Conservation (phyloP, 1,140 invertebrate genomes). For the Drosophila grimshawi region DNA sequence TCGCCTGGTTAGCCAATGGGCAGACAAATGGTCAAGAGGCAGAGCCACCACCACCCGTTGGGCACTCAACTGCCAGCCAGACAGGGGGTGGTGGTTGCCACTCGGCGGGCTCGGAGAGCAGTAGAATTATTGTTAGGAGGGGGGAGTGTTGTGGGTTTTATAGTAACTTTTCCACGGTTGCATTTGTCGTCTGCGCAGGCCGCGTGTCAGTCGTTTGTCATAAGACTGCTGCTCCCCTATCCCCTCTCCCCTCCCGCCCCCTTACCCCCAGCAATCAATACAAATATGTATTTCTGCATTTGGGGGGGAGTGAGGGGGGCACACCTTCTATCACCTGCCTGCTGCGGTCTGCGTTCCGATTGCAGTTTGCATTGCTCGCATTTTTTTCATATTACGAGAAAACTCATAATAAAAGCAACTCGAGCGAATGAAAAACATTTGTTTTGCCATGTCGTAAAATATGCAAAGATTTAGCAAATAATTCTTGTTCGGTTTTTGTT, state of each 20-base stretch:
- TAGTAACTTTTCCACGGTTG: conserved; percentile 36
- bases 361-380: conserved; percentile 70
- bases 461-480: conserved; percentile 59
- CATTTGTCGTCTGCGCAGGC: conserved; percentile 77
- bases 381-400: conserved; percentile 72
- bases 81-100: background rate
- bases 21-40: conserved; percentile 55
- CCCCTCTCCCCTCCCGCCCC: background rate
- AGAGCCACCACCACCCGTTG: conserved; percentile 14
- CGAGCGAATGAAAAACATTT: conserved; percentile 72
- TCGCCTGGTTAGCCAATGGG: conserved; percentile 50
- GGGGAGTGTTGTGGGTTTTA: background rate
- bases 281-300: conserved; percentile 33
- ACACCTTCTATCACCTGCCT: conserved; percentile 42
- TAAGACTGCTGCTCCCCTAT: conserved; percentile 11
- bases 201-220: conserved; percentile 81
- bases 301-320: background rate
- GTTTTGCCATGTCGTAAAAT: conserved; percentile 81
- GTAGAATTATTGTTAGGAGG: background rate
- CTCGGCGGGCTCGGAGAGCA: too few relatives aligned
- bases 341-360: conserved; percentile 68
- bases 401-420: conserved; percentile 75
- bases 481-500: conserved; percentile 27
- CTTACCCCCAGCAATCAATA: conserved; percentile 65
- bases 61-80: conserved; percentile 36